Evolutionary conservation across 2,888 invertebrate genomes (phyloP).

Genomic region (Andrena chrysosceles): DNA sequence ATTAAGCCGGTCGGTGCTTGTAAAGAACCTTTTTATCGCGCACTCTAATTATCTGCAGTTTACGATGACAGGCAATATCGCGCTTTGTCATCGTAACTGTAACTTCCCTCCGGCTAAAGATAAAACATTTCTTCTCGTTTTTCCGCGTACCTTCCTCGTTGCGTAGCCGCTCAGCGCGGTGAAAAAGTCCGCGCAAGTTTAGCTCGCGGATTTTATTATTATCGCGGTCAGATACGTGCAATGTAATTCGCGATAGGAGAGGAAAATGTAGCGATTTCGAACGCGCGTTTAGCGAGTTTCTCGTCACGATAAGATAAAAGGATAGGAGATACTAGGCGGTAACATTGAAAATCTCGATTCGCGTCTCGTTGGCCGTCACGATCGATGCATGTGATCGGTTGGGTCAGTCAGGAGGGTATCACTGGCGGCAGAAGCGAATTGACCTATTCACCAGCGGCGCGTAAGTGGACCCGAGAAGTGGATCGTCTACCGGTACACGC

Average conservation of each 20-base stretch:
- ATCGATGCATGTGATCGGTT: neutral
- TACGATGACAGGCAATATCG: neutral
- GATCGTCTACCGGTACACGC: slow-evolving; percentile 26
- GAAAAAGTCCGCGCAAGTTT: neutral
- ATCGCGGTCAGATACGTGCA: neutral
- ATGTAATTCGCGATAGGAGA: neutral
- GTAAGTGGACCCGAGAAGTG: slow-evolving; percentile 8
- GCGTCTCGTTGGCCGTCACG: no score
- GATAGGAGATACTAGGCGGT: no score
- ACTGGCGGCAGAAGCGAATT: slow-evolving; percentile 11
- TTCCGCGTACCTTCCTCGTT: neutral
- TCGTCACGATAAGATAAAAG: no score
- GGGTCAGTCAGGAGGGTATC: neutral
- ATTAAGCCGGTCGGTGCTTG: no score
- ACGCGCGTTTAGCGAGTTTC: neutral
- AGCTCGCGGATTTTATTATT: neutral
- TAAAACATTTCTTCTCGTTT: neutral
- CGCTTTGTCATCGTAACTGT: neutral
- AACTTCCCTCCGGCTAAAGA: neutral
- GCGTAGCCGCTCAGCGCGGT: neutral
- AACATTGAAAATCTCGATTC: no score
- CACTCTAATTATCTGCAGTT: neutral
- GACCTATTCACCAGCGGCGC: neutral
- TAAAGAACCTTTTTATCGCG: neutral
- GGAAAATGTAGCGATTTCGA: neutral